Conservation (phyloP, 2,113 vertebrate species). For the Psettodes erumei region DNA sequence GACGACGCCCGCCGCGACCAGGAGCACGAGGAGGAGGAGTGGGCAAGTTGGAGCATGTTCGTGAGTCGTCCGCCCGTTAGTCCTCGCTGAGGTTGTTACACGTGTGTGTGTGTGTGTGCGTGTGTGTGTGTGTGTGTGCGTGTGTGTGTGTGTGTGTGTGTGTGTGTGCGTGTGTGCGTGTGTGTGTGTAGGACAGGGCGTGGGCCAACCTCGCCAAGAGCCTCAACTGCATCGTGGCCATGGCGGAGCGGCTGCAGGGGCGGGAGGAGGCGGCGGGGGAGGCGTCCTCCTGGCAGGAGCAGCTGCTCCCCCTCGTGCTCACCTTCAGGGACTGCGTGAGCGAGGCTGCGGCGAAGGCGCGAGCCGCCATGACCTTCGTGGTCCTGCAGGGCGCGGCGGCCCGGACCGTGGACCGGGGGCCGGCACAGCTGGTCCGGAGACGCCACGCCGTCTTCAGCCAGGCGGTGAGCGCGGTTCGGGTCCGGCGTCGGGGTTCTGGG, state of each 20-base stretch:
- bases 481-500: too few relatives aligned
- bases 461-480: constrained; percentile 82
- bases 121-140: neutral
- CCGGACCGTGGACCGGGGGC: constrained; percentile 77
- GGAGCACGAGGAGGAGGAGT: constrained; percentile 90
- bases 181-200: constrained; percentile 74
- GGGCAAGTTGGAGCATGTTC: constrained; percentile 82
- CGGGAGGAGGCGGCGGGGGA: constrained; percentile 71
- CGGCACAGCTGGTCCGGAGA: constrained; percentile 81
- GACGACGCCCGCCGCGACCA: constrained; percentile 80
- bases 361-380: constrained; percentile 88
- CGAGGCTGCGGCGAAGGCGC: constrained; percentile 87
- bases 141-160: neutral
- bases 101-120: neutral
- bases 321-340: constrained; percentile 89
- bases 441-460: constrained; percentile 92
- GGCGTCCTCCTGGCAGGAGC: constrained; percentile 85
- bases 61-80: neutral
- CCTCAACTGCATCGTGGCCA: constrained; percentile 88
- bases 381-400: constrained; percentile 88
- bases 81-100: too few relatives aligned
- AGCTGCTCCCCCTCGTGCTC: constrained; percentile 88
- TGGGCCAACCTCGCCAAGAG: constrained; percentile 90
- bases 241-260: constrained; percentile 87
- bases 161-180: constrained; percentile 9